Conservation (phyloP, 1,140 invertebrate genomes). For the Dinothrombium tinctorium region DNA sequence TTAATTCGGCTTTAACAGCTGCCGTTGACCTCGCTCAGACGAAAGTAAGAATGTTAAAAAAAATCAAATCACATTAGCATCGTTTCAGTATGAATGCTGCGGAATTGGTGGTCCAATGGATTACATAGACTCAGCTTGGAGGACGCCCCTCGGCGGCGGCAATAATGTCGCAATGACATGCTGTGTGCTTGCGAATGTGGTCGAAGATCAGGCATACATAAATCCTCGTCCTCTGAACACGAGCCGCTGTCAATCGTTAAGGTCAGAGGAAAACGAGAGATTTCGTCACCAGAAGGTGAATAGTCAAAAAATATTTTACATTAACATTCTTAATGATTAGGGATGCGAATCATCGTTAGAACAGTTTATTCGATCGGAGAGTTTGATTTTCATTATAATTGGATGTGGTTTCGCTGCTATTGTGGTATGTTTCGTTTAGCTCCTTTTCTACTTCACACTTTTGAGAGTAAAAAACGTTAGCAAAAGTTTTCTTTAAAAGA, state of each 20-base stretch:
- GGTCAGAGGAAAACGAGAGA: too few species aligned
- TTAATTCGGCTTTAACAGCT: slow-evolving; percentile 46
- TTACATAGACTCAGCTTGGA: slow-evolving; percentile 54
- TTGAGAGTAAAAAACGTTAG: too few species aligned
- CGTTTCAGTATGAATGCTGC: slow-evolving; percentile 48
- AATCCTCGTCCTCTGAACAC: slow-evolving; percentile 46
- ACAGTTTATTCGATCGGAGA: slow-evolving; percentile 48
- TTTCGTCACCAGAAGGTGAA: slow-evolving; percentile 11
- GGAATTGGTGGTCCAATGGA: slow-evolving; percentile 49
- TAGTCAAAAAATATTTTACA: slow-evolving; percentile 1
- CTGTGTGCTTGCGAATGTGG: slow-evolving; percentile 38
- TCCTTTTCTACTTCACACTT: not conserved
- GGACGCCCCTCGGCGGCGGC: not conserved
- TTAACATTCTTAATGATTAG: slow-evolving; percentile 22
- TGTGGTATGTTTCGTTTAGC: slow-evolving; percentile 14
- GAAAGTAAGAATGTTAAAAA: too few species aligned
- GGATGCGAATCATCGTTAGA: slow-evolving; percentile 43
- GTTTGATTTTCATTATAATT: slow-evolving; percentile 37
- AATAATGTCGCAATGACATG: slow-evolving; percentile 45
- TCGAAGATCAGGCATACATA: slow-evolving; percentile 34
- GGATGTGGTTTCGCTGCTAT: slow-evolving; percentile 21
- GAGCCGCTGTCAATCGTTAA: slow-evolving; percentile 41
- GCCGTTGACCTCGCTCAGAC: slow-evolving; percentile 49
- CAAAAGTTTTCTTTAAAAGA: too few species aligned
- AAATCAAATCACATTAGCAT: slow-evolving; percentile 14